phyloP scores from a whole-genome alignment of 2,113 vertebrate species.

The Phaethornis superciliosus region DNA sequence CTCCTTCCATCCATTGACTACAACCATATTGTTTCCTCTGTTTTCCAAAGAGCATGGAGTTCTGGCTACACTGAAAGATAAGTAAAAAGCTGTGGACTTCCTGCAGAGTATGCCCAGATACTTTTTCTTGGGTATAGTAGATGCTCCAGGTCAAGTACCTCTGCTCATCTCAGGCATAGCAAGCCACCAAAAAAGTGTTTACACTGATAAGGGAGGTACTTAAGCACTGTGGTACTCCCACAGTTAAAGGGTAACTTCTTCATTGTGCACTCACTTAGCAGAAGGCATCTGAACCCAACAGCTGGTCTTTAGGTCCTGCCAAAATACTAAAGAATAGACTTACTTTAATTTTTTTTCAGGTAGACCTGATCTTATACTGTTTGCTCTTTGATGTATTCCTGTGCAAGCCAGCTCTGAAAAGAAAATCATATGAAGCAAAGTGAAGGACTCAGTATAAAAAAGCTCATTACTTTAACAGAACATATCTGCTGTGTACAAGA shows the following conservation, averaged over 20 bases:
- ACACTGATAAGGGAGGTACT: background rate
- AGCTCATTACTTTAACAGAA: background rate
- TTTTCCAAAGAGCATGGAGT: background rate
- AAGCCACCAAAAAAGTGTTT: background rate
- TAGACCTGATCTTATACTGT: background rate
- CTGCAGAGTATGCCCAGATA: background rate
- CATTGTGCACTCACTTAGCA: background rate
- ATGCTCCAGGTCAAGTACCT: background rate
- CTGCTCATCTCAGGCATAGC: background rate
- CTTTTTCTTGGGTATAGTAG: background rate
- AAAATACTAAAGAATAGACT: background rate
- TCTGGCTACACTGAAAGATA: background rate
- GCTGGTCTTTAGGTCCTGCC: background rate
- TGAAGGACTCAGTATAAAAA: background rate
- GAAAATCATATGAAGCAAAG: background rate
- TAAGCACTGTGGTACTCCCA: background rate
- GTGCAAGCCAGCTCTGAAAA: background rate
- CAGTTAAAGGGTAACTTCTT: background rate
- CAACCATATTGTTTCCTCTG: background rate
- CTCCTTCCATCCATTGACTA: background rate
- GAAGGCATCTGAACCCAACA: background rate
- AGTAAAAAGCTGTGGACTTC: background rate
- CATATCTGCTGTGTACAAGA: background rate
- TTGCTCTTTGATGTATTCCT: background rate
- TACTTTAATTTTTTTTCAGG: background rate